These are phyloP conservation scores for Brassicogethes aeneus DNA, from an alignment of 2,888 invertebrate species.

Conservation along the genomic window DNA sequence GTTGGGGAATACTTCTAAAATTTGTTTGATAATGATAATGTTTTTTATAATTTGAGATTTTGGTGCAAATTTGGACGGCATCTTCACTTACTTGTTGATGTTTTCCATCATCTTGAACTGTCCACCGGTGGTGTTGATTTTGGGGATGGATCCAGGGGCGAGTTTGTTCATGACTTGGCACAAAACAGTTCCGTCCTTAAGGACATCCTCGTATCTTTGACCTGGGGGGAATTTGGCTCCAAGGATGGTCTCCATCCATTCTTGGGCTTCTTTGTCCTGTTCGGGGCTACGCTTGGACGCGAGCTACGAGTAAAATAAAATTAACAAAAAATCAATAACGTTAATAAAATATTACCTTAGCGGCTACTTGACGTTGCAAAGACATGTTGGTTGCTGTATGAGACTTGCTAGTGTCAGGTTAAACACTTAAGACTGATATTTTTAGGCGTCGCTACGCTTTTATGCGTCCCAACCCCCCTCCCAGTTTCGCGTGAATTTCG, in stretches of 20 bases:
- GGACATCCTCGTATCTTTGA: conserved; percentile 76
- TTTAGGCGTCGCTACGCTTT: conserved; percentile 31
- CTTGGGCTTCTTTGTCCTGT: conserved; percentile 80
- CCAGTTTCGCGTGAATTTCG: conserved; percentile 14
- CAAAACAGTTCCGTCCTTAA: conserved; percentile 86
- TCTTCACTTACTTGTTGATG: conserved; percentile 86
- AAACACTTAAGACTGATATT: conserved; percentile 31
- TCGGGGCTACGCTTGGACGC: conserved; percentile 70
- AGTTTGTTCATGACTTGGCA: conserved; percentile 94
- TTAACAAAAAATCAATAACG: conserved; percentile 7
- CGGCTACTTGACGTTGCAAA: conserved; percentile 86
- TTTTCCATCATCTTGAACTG: conserved; percentile 99
- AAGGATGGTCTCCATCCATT: conserved; percentile 83
- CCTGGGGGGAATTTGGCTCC: conserved; percentile 81
- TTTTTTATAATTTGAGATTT: too few relatives aligned
- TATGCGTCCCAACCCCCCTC: conserved; percentile 22
- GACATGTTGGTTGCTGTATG: conserved; percentile 58
- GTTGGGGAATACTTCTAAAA: too few relatives aligned
- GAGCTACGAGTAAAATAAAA: not conserved
- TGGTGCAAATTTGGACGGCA: too few relatives aligned
- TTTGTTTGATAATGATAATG: too few relatives aligned
- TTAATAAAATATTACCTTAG: conserved; percentile 55
- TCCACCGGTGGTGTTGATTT: conserved; percentile 89
- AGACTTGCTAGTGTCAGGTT: conserved; percentile 19
- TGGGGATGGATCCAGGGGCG: conserved; percentile 76